Conservation (phyloP, 2,797 vertebrate species). For the Epinephelus malabaricus region DNA sequence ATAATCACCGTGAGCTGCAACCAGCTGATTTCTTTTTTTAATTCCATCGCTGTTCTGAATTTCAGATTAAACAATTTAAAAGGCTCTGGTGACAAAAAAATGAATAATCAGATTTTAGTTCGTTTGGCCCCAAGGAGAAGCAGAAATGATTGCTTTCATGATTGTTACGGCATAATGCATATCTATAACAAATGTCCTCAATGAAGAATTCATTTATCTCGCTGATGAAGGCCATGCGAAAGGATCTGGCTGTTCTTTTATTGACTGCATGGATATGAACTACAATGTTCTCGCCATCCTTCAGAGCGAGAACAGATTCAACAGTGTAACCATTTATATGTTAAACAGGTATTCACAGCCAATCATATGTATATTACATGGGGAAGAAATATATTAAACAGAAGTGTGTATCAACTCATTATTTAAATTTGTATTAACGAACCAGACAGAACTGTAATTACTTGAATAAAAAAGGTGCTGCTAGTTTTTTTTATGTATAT, state of each 20-base stretch:
- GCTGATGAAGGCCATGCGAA: constrained; percentile 63
- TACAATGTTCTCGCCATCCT: constrained; percentile 27
- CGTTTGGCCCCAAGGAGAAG: constrained; percentile 64
- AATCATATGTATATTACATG: constrained; percentile 61
- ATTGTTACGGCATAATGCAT: constrained; percentile 69
- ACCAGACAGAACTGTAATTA: constrained; percentile 16
- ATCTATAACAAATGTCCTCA: constrained; percentile 72
- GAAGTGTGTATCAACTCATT: constrained; percentile 31
- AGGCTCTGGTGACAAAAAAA: constrained; percentile 42
- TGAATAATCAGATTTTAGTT: constrained; percentile 62
- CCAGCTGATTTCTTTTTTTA: constrained; percentile 25
- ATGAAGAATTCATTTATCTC: constrained; percentile 75
- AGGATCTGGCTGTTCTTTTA: constrained; percentile 55
- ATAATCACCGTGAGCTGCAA: constrained; percentile 35
- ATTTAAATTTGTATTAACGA: constrained; percentile 35
- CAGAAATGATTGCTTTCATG: constrained; percentile 58
- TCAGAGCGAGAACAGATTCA: constrained; percentile 48
- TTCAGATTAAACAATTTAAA: constrained; percentile 61
- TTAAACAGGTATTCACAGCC: constrained; percentile 69
- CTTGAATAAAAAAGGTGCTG: constrained; percentile 18
- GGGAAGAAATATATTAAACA: constrained; percentile 61
- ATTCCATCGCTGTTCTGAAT: constrained; percentile 34
- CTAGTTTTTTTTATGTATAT: neutral
- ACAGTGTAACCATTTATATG: constrained; percentile 74
- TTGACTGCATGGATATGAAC: constrained; percentile 64